Percentiles rank a stretch among this genome's conserved stretches.
Conservation (phyloP, 2,797 vertebrate species). For the Notoglanidium macrostoma region DNA sequence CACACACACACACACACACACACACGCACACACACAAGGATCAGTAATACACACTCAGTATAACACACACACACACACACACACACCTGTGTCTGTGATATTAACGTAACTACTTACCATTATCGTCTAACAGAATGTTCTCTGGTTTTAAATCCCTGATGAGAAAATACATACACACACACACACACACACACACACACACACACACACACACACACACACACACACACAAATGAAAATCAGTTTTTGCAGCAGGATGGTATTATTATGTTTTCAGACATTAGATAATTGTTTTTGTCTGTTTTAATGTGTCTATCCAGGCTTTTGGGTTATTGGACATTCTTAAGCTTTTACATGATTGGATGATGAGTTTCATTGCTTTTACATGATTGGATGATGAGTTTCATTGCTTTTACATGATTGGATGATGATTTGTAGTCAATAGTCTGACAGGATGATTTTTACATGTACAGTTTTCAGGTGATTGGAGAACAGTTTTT, state of each 20-base stretch:
- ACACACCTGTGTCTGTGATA: neutral
- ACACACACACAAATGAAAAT: neutral
- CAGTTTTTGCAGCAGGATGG: neutral
- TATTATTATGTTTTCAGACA: neutral
- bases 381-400: neutral
- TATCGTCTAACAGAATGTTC: conserved; percentile 89
- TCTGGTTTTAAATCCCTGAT: conserved; percentile 95
- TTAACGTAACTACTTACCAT: conserved; percentile 63
- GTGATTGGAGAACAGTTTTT: too few relatives aligned
- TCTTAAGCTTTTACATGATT: neutral
- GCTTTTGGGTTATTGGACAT: neutral
- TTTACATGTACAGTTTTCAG: too few relatives aligned
- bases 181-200: conserved; percentile 7
- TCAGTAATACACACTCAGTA: neutral
- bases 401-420: neutral
- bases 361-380: neutral
- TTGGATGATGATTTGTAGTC: neutral
- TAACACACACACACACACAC: neutral
- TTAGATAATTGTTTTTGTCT: neutral
- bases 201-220: conserved; percentile 12
- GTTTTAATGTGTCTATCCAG: neutral
- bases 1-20: conserved; percentile 18
- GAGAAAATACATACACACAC: conserved; percentile 41
- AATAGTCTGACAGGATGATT: too few relatives aligned
- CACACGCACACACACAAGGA: neutral